Percentiles rank a stretch among this genome's conserved stretches.
These are phyloP conservation scores for Tachystola acroxantha DNA, from an alignment of 2,888 invertebrate species.

Conservation along the genomic window DNA sequence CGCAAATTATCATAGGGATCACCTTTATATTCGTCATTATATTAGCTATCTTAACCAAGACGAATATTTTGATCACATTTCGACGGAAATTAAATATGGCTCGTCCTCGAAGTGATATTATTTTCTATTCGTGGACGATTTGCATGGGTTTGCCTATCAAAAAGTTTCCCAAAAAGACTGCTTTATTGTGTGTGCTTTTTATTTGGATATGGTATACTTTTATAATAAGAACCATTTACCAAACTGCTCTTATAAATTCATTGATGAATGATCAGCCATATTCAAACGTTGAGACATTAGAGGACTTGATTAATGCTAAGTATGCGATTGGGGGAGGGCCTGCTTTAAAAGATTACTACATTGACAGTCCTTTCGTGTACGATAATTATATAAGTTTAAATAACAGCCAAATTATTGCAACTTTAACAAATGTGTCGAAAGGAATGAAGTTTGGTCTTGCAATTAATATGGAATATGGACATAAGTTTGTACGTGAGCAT, in stretches of 20 bases:
- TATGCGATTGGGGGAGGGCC: conserved; percentile 51
- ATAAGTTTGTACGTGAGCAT: conserved; percentile 26
- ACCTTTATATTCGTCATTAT: conserved; percentile 39
- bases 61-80: conserved; percentile 22
- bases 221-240: conserved; percentile 56
- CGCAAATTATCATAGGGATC: conserved; percentile 34
- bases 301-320: conserved; percentile 40
- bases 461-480: conserved; percentile 39
- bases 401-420: conserved; percentile 29
- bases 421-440: conserved; percentile 32
- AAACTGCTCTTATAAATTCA: conserved; percentile 50
- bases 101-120: conserved; percentile 24
- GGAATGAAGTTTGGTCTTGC: conserved; percentile 50
- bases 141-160: conserved; percentile 50
- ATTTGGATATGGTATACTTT: conserved; percentile 59
- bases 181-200: conserved; percentile 33
- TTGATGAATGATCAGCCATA: conserved; percentile 47
- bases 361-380: conserved; percentile 39
- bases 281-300: conserved; percentile 37
- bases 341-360: conserved; percentile 49
- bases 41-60: conserved; percentile 33
- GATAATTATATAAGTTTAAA: conserved; percentile 41
- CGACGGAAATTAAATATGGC: conserved; percentile 16
- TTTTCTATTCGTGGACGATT: conserved; percentile 50
- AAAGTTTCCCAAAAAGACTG: conserved; percentile 38